Conservation (phyloP, 1,140 invertebrate genomes). For the Mycetomoellerius zeteki region DNA sequence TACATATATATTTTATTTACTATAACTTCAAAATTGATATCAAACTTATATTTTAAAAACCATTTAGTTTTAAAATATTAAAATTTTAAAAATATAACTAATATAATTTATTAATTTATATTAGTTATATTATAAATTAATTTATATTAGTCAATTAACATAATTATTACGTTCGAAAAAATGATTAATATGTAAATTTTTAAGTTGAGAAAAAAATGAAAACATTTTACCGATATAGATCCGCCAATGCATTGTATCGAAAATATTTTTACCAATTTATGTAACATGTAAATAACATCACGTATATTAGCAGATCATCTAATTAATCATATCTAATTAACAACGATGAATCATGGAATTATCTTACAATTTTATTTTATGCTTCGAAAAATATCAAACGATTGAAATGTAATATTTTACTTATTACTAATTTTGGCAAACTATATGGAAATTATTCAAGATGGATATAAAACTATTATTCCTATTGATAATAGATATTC, state of each 20-base stretch:
- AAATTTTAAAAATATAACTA: neutral
- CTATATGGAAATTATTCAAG: slow-evolving; percentile 4
- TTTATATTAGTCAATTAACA: neutral
- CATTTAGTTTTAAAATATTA: neutral
- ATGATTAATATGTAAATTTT: neutral
- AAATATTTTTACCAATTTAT: slow-evolving; percentile 23
- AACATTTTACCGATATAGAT: neutral
- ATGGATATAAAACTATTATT: neutral
- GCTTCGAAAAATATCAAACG: neutral
- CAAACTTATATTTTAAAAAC: neutral
- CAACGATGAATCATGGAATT: neutral
- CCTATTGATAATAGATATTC: slow-evolving; percentile 28
- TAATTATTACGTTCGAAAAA: slow-evolving; percentile 7
- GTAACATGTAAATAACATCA: neutral
- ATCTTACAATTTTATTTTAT: slow-evolving; percentile 29
- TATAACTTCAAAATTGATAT: slow-evolving; percentile 6
- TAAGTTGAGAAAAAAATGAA: neutral
- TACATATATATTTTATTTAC: neutral
- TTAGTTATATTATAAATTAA: too few species aligned
- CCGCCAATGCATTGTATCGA: neutral
- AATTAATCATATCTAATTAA: slow-evolving; percentile 9
- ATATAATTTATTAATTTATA: too few species aligned
- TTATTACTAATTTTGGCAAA: slow-evolving; percentile 20
- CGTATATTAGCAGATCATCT: neutral
- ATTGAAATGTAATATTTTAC: slow-evolving; percentile 22